phyloP scores from a whole-genome alignment of 2,888 invertebrate species.

The Hydraecia micacea region DNA sequence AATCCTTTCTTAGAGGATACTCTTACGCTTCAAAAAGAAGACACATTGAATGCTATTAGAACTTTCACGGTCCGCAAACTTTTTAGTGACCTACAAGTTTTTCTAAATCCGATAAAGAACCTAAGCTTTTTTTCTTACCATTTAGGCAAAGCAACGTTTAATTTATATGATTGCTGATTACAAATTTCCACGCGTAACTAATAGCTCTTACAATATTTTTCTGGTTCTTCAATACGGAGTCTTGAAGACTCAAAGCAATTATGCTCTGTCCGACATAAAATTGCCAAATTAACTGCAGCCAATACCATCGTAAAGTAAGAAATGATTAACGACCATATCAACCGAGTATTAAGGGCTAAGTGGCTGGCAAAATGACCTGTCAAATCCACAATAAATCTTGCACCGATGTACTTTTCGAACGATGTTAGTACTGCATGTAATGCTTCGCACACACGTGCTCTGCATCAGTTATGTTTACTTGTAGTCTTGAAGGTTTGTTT shows the following conservation, averaged over 20 bases:
- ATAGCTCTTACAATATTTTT: neutral
- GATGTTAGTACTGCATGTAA: constrained; percentile 6
- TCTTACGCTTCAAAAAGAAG: no score
- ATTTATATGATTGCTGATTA: neutral
- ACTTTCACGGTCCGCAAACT: neutral
- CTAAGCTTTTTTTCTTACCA: neutral
- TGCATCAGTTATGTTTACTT: constrained; percentile 43
- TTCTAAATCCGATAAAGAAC: neutral
- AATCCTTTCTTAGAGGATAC: no score
- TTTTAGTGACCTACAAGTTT: neutral
- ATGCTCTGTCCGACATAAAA: neutral
- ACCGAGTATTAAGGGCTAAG: neutral
- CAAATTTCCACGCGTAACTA: neutral
- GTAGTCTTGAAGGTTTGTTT: constrained; percentile 46
- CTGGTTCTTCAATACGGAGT: neutral
- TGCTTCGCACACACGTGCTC: constrained; percentile 34
- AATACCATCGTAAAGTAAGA: neutral
- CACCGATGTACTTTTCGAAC: neutral
- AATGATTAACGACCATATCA: neutral
- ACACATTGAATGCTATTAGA: constrained; percentile 5
- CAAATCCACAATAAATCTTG: neutral
- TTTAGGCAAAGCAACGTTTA: neutral
- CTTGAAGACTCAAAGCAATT: neutral
- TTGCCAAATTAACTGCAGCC: neutral
- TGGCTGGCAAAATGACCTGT: neutral